Conservation (phyloP, 2,888 invertebrate genomes). For the Cheilosia vulpina region DNA sequence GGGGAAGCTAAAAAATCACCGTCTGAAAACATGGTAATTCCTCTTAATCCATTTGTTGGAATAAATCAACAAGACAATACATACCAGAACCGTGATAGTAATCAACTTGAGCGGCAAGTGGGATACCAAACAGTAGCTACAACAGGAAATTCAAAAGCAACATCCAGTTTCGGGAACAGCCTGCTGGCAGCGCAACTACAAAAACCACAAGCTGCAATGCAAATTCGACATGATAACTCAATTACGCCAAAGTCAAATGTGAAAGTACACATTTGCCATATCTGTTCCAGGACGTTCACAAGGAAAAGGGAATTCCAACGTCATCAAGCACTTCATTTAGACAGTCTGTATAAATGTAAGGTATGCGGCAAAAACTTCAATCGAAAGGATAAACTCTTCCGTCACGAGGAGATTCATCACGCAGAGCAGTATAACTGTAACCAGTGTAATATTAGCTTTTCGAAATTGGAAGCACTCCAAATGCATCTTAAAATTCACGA, state of each 20-base stretch:
- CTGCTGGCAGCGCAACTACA: constrained; percentile 57
- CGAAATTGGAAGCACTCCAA: constrained; percentile 80
- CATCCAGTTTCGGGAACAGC: constrained; percentile 30
- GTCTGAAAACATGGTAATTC: constrained; percentile 46
- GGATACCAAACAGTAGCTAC: constrained; percentile 13
- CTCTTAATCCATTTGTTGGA: constrained; percentile 78
- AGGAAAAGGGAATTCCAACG: constrained; percentile 89
- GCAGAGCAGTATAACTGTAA: constrained; percentile 86
- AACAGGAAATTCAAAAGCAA: constrained; percentile 7
- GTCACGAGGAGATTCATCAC: constrained; percentile 88
- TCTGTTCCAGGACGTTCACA: constrained; percentile 88
- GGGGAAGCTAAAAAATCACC: constrained; percentile 70
- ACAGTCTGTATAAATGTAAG: constrained; percentile 88
- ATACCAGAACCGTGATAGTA: constrained; percentile 11
- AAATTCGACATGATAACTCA: constrained; percentile 22
- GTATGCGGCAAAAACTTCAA: constrained; percentile 88
- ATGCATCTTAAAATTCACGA: constrained; percentile 82
- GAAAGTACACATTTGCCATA: constrained; percentile 84
- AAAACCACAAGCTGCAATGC: constrained; percentile 43
- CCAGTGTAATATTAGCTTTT: constrained; percentile 84
- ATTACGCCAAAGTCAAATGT: constrained; percentile 47
- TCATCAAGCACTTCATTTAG: constrained; percentile 88
- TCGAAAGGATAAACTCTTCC: constrained; percentile 86
- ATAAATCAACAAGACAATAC: constrained; percentile 49
- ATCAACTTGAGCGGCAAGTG: background rate